phyloP scores from a whole-genome alignment of 2,797 vertebrate genomes.

The Gymnocypris eckloni region DNA sequence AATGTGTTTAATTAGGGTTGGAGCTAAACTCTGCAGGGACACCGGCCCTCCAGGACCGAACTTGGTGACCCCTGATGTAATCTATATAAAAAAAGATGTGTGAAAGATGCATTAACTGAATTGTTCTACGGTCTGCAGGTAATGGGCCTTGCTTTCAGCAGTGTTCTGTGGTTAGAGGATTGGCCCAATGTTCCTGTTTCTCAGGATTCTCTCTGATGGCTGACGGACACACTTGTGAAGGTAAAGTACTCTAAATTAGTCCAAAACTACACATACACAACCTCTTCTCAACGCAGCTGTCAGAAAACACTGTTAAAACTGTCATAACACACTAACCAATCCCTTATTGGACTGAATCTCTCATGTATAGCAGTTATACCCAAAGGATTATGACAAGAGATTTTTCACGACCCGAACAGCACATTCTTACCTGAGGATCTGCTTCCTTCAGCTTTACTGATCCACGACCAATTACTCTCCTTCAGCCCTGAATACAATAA shows the following conservation, averaged over 20 bases:
- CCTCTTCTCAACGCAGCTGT: slow-evolving; percentile 12
- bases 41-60: too few species aligned
- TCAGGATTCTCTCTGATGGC: slow-evolving; percentile 84
- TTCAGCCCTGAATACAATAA: slow-evolving; percentile 54
- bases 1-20: too few species aligned
- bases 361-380: slow-evolving; percentile 56
- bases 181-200: slow-evolving; percentile 84
- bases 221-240: slow-evolving; percentile 84
- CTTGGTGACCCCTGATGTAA: background rate
- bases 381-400: slow-evolving; percentile 20
- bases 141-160: slow-evolving; percentile 85
- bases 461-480: slow-evolving; percentile 65
- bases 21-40: too few species aligned
- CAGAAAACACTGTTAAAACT: slow-evolving; percentile 38
- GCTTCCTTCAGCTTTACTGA: slow-evolving; percentile 60
- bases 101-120: slow-evolving; percentile 12
- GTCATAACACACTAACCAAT: slow-evolving; percentile 37
- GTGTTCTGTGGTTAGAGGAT: slow-evolving; percentile 74
- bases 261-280: slow-evolving; percentile 2
- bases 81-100: background rate
- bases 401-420: slow-evolving; percentile 55
- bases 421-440: slow-evolving; percentile 53
- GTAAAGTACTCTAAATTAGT: slow-evolving; percentile 67
- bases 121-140: slow-evolving; percentile 69
- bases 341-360: slow-evolving; percentile 67